Base-by-base conservation (phyloP, 2,888 invertebrate species). In the Ceraclea dissimilis region DNA sequence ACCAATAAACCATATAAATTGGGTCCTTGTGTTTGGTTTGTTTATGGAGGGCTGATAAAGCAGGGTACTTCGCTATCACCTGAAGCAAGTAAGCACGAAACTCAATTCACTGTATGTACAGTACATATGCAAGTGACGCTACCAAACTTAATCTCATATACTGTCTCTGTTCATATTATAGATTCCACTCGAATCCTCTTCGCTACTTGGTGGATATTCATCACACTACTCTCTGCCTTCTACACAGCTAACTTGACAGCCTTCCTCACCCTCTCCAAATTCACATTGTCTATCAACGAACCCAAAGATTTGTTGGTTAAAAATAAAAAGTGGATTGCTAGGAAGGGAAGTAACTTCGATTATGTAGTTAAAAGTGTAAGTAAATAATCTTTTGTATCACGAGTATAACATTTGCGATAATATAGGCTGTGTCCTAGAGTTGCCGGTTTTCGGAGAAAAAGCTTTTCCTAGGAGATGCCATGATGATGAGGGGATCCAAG, bases 171-270 rank as follows among this genome's bases (percentile, higher is more conserved):
- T 26, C 64, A 63, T 58, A 63, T 73, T 79, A 11, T 69, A 92
- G 93, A 91, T 71, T 86, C 91, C 18, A 86, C 90, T 0, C 79
- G 93, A 52, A 75, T 93, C 34, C 75, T 92, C 8, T 92, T 93
- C 70, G 90, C 91, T 10, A 90, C 90, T 0, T 93, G 93, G 93
- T 93, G 93, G 93, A 81, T 93, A 59, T 93, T 91, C 69, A 90
- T 92, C 63, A 88, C 90, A 34, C 82, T 93, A 51, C 73, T 93
- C 49, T 91, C 92, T 1, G 88, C 92, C 11, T 93, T 92, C 71
- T 93, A 93, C 71, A 93, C 93, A 2, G 93, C 93, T 8, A 93
- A 93, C 71, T 75, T 93, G 66, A 93, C 93, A 0, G 93, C 93
- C 13, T 93, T 92, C 67, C 77, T 93, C 51, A 93, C 93, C 0